Percentiles rank a stretch among this genome's conserved stretches.
Evolutionary conservation across 1,140 invertebrate genomes (phyloP).

Genomic region (Hormaphis cornu): DNA sequence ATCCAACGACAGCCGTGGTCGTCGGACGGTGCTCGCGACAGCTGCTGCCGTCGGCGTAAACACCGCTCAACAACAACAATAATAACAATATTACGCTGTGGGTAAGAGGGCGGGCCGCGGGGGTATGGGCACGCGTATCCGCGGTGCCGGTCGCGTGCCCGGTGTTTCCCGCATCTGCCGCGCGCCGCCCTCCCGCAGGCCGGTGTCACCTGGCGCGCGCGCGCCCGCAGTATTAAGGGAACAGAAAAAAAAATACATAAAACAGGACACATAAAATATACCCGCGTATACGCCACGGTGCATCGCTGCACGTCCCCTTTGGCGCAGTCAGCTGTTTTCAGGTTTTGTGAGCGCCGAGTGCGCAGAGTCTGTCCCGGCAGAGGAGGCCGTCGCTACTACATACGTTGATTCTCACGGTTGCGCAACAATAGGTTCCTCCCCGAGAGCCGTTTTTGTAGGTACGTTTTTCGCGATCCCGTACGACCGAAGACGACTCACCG

Average conservation of each 20-base stretch:
- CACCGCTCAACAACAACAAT: no score
- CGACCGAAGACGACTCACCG: not conserved
- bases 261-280: no score
- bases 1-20: not conserved
- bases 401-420: conserved; percentile 24
- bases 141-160: conserved; percentile 24
- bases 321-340: conserved; percentile 25
- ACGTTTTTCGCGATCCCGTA: not conserved
- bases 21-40: not conserved
- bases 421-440: conserved; percentile 9
- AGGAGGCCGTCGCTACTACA: no score
- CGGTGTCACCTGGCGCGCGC: conserved; percentile 16
- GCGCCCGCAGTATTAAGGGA: not conserved
- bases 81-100: no score
- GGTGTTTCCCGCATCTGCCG: conserved; percentile 31
- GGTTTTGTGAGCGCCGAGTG: not conserved
- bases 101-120: not conserved
- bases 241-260: no score
- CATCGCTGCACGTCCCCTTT: no score
- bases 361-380: no score
- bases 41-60: not conserved
- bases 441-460: no score
- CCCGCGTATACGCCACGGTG: no score
- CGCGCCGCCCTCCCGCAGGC: not conserved
- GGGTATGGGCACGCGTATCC: conserved; percentile 31